Evolutionary conservation across 2,888 invertebrate genomes (phyloP), one percentile per base, ranked within the genome.

Genomic region (Lithophane leautieri): DNA sequence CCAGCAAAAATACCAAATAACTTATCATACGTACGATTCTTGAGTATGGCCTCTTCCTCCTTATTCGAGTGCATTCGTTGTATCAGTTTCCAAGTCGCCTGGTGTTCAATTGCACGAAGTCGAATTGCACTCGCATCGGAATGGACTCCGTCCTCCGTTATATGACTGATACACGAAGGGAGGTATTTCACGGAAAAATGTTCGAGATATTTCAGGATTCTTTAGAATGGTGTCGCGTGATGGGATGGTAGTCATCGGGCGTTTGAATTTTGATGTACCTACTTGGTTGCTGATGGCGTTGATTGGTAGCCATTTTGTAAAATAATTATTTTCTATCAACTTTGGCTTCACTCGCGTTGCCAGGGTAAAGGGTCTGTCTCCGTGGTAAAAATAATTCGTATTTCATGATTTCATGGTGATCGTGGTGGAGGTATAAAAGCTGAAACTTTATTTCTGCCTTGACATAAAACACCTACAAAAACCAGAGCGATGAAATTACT

Each of bases 1-100:
- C 12, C 19, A 9, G 19, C 60, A 60, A 19, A 80, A 75, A 80
- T 75, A 75, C 70, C 54, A 70, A 79, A 80, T 79, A 84, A 58
- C 70, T 70, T 84, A 81, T 77, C 77, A 72, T 68, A 65, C n/a
- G 60, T 68, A 68, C 72, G 54, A 68, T 73, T 68, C 78, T 65
- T 16, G 56, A 65, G 70, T 70, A 69, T 58, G 72, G 70, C 70
- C 65, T 58, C 54, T 65, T 50, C 60, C 22, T 67, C 42, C 68
- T 68, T 85, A 81, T 79, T 71, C 74, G 69, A 76, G 86, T 90
- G 88, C 92, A 89, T 92, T 92, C 90, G 91, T 90, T 89, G 87
- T 95, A 95, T 95, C 94, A 92, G 93, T 95, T 96, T 96, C 94
- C 95, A 91, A 91, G 92, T 94, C 94, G 94, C 87, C 85, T 93